Evolutionary conservation across 1,140 invertebrate species (phyloP).

Genomic region (Drosophila serrata): DNA sequence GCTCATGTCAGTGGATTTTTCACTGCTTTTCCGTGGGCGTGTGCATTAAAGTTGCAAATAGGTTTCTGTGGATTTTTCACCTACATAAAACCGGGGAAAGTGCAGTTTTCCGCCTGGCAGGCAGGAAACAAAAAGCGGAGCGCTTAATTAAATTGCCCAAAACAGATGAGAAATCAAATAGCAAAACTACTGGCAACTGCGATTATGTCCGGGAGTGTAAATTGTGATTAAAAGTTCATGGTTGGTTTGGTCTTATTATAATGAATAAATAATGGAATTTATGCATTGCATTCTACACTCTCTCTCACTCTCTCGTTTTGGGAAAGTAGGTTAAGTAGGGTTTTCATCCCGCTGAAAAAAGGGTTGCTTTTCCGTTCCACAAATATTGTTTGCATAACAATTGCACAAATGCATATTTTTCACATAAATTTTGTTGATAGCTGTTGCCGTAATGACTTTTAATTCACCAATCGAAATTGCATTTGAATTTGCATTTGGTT

Average conservation of each 20-base stretch:
- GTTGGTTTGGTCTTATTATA: conserved; percentile 46
- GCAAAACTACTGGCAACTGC: conserved; percentile 32
- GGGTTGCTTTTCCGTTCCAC: neutral
- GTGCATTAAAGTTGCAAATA: conserved; percentile 63
- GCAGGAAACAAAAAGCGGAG: conserved; percentile 32
- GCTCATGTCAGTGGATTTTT: conserved; percentile 36
- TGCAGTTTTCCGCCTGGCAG: conserved; percentile 38
- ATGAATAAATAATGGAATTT: conserved; percentile 64
- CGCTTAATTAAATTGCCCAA: conserved; percentile 59
- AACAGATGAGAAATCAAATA: conserved; percentile 57
- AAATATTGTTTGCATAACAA: conserved; percentile 44
- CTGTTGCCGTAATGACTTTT: conserved; percentile 22
- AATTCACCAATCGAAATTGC: conserved; percentile 30
- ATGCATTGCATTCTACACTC: conserved; percentile 13
- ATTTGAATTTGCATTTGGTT: conserved; percentile 25
- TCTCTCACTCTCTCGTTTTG: neutral
- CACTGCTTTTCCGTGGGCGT: conserved; percentile 43
- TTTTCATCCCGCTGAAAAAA: neutral
- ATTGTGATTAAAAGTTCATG: conserved; percentile 57
- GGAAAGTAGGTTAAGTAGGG: conserved; percentile 53
- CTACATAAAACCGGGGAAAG: conserved; percentile 16
- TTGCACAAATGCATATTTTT: conserved; percentile 34
- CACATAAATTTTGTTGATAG: conserved; percentile 24
- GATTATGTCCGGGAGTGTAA: conserved; percentile 20
- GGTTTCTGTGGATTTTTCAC: conserved; percentile 56